Percentiles rank a stretch among this genome's conserved stretches.
Conservation (phyloP, 1,140 invertebrate species). For the Hycleus cichorii region DNA sequence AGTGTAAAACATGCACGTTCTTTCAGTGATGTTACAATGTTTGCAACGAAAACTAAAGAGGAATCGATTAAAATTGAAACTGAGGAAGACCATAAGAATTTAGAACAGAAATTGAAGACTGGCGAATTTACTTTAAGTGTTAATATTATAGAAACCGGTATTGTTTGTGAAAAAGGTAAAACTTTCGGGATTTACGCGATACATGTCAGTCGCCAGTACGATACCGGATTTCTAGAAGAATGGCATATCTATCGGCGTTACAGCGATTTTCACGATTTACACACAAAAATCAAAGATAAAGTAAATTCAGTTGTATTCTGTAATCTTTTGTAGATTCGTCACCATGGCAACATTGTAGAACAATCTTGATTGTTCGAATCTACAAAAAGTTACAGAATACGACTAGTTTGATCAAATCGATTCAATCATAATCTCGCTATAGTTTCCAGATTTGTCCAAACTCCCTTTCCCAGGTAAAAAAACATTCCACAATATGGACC, state of each 20-base stretch:
- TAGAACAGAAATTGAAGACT: constrained; percentile 49
- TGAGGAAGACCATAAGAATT: constrained; percentile 20
- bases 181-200: constrained; percentile 87
- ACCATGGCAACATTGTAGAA: too few species aligned
- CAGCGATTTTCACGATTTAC: constrained; percentile 86
- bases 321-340: too few species aligned
- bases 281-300: constrained; percentile 68
- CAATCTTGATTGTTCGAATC: too few species aligned
- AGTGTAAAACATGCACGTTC: constrained; percentile 33
- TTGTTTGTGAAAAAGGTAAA: constrained; percentile 70
- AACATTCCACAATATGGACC: constrained; percentile 87
- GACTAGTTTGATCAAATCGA: not conserved
- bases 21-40: constrained; percentile 33
- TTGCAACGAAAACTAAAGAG: constrained; percentile 23
- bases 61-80: constrained; percentile 1
- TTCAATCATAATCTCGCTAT: constrained; percentile 29
- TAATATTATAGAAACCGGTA: constrained; percentile 64
- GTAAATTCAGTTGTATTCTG: constrained; percentile 33
- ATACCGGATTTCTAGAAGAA: constrained; percentile 57
- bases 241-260: constrained; percentile 80
- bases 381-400: too few species aligned
- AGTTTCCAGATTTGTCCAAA: constrained; percentile 73
- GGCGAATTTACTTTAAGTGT: constrained; percentile 53
- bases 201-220: constrained; percentile 61
- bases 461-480: constrained; percentile 88